Conservation (phyloP, 2,888 invertebrate genomes). For the Amphimallon solstitiale region DNA sequence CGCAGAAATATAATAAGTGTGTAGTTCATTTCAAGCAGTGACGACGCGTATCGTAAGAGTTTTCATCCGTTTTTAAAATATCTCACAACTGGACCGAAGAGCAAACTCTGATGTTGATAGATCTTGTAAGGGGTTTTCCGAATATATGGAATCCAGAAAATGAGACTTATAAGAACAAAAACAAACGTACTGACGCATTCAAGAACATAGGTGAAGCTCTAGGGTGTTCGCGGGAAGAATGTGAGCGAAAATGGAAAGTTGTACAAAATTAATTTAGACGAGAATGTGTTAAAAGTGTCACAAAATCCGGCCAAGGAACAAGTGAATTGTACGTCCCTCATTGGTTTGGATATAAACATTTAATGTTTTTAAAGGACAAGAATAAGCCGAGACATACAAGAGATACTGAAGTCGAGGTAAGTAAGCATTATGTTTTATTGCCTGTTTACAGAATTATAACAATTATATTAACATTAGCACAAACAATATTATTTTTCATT, state of each 20-base stretch:
- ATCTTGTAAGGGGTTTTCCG: constrained; percentile 21
- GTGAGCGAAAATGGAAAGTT: constrained; percentile 26
- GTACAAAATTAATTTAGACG: constrained; percentile 11
- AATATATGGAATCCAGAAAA: constrained; percentile 33
- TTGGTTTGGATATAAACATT: neutral
- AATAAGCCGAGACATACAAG: no score
- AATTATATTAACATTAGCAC: no score
- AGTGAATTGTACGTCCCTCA: neutral
- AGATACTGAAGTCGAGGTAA: no score
- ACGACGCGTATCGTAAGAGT: neutral
- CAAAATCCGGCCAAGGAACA: constrained; percentile 14
- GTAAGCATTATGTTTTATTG: no score
- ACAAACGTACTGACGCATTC: constrained; percentile 30
- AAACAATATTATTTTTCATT: no score
- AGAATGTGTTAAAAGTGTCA: constrained; percentile 7
- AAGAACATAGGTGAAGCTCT: constrained; percentile 17
- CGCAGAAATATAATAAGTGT: neutral
- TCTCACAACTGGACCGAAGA: constrained; percentile 20
- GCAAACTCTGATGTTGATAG: constrained; percentile 13
- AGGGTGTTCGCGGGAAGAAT: constrained; percentile 8
- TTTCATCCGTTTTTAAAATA: constrained; percentile 3
- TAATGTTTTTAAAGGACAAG: no score
- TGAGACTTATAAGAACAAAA: constrained; percentile 25
- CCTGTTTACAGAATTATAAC: no score
- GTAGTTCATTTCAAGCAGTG: neutral